These are phyloP conservation scores for Cygnus buccinator DNA, from an alignment of 2,113 vertebrate genomes.

Conservation along the genomic window DNA sequence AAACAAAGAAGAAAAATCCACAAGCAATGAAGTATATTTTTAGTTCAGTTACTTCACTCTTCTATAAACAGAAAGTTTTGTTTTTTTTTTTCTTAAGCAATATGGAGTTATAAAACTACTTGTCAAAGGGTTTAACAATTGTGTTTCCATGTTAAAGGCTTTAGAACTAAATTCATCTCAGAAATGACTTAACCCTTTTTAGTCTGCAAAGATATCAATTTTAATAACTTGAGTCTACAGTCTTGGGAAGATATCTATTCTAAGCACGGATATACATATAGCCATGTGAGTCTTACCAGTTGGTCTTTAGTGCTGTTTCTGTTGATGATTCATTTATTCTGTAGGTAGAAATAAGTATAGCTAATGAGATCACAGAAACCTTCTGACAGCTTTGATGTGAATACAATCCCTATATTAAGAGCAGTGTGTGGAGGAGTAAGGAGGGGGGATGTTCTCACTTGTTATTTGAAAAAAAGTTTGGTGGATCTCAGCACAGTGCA, in stretches of 20 bases:
- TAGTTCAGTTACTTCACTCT: neutral
- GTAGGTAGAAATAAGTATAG: constrained; percentile 70
- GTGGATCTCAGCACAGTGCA: constrained; percentile 30
- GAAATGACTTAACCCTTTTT: neutral
- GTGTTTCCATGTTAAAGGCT: neutral
- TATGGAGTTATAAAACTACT: neutral
- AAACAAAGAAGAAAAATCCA: neutral
- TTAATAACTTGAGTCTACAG: neutral
- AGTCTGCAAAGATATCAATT: neutral
- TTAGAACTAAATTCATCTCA: neutral
- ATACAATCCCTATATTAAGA: constrained; percentile 69
- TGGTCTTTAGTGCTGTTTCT: constrained; percentile 38
- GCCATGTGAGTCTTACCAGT: constrained; percentile 48
- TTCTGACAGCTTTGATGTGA: constrained; percentile 71
- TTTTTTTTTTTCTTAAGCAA: neutral
- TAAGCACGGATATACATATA: neutral
- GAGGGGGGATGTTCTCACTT: constrained; percentile 53
- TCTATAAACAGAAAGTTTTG: neutral
- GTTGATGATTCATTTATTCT: constrained; percentile 66
- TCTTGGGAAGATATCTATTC: neutral
- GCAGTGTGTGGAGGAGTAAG: constrained; percentile 55
- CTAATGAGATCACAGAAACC: constrained; percentile 68
- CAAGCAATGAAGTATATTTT: neutral
- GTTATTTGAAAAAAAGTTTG: constrained; percentile 55
- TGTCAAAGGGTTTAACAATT: neutral